Percentiles rank a stretch among this genome's conserved stretches.
phyloP scores from a whole-genome alignment of 2,888 invertebrate species.

The Melieria omissa region DNA sequence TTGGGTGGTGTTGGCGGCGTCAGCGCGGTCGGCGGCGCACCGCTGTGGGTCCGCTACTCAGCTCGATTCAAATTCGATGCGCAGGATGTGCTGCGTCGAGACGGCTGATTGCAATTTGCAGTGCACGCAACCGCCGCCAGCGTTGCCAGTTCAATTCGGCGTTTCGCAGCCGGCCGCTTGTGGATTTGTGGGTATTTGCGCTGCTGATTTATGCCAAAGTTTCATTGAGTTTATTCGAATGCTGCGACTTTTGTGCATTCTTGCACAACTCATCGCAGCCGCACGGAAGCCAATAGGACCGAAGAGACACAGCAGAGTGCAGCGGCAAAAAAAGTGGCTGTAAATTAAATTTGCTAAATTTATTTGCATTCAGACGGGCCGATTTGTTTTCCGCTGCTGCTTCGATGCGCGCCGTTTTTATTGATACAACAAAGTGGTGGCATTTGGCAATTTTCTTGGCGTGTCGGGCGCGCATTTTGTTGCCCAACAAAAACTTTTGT shows the following conservation, averaged over 20 bases:
- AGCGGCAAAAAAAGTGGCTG: slow-evolving; percentile 21
- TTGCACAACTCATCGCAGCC: background rate
- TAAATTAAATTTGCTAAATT: slow-evolving; percentile 30
- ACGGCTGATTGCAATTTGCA: slow-evolving; percentile 27
- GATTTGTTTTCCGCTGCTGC: slow-evolving; percentile 15
- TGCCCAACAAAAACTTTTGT: background rate
- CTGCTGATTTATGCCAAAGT: slow-evolving; percentile 59
- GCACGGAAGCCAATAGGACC: slow-evolving; percentile 5
- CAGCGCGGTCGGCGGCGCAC: background rate
- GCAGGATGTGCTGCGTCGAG: slow-evolving; percentile 7
- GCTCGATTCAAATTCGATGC: slow-evolving; percentile 6
- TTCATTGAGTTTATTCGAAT: slow-evolving; percentile 46
- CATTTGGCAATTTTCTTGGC: slow-evolving; percentile 4
- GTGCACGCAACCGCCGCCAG: slow-evolving; percentile 20
- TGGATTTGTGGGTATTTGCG: slow-evolving; percentile 55
- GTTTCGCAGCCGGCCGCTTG: slow-evolving; percentile 1
- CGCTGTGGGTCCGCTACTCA: background rate
- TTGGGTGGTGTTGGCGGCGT: background rate
- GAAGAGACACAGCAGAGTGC: background rate
- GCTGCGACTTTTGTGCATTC: too few species aligned
- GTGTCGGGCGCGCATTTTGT: background rate
- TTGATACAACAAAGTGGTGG: slow-evolving; percentile 25
- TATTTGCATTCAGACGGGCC: slow-evolving; percentile 26
- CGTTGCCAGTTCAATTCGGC: slow-evolving; percentile 49
- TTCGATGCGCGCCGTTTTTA: slow-evolving; percentile 11